Conservation (phyloP, 1,140 invertebrate genomes). For the Odontomachus brunneus region DNA sequence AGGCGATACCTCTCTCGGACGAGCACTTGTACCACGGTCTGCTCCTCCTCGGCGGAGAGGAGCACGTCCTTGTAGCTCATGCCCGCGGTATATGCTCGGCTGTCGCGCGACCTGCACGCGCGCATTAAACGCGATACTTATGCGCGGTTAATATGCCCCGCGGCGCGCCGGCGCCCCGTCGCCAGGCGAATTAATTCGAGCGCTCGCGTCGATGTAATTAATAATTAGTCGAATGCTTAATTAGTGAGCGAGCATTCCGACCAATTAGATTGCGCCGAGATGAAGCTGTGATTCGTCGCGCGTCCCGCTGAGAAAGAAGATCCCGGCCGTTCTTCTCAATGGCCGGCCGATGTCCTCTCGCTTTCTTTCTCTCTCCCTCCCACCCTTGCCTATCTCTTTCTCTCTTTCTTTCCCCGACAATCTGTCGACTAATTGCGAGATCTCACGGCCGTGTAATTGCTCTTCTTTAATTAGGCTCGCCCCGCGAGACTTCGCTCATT, state of each 20-base stretch:
- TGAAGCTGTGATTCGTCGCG: conserved; percentile 66
- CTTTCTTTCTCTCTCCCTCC: neutral
- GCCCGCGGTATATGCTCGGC: conserved; percentile 43
- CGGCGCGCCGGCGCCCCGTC: conserved; percentile 62
- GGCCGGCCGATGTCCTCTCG: conserved; percentile 5
- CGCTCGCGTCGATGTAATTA: conserved; percentile 76
- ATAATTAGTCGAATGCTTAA: conserved; percentile 81
- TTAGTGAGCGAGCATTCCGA: conserved; percentile 73
- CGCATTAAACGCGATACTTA: conserved; percentile 75
- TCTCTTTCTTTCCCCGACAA: conserved; percentile 1
- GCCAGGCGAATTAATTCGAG: conserved; percentile 76
- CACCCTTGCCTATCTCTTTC: neutral
- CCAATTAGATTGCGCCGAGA: conserved; percentile 74
- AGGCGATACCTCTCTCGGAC: conserved; percentile 57
- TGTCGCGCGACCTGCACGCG: conserved; percentile 63
- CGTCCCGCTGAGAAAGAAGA: conserved; percentile 70
- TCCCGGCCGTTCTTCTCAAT: conserved; percentile 42
- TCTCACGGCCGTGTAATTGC: conserved; percentile 66
- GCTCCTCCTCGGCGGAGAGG: conserved; percentile 6
- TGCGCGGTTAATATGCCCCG: conserved; percentile 64
- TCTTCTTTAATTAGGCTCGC: conserved; percentile 67
- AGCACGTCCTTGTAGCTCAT: conserved; percentile 38
- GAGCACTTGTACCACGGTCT: conserved; percentile 15
- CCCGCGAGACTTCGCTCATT: conserved; percentile 22
- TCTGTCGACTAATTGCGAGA: conserved; percentile 58